phyloP scores from a whole-genome alignment of 2,113 vertebrate genomes.

The Rutilus rutilus region DNA sequence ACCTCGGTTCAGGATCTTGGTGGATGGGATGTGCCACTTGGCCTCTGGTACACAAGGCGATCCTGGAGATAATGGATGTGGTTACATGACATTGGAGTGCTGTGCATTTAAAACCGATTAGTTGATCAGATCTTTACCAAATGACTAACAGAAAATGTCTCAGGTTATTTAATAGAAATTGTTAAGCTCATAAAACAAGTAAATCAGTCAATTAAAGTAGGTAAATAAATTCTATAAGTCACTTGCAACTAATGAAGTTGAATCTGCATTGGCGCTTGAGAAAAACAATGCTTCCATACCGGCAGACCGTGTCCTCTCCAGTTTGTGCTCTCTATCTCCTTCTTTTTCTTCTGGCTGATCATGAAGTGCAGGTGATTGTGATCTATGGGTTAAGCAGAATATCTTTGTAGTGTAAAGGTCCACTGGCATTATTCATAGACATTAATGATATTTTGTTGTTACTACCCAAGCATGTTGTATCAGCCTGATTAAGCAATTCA shows the following conservation, averaged over 20 bases:
- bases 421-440: not conserved
- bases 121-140: not conserved
- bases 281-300: slow-evolving; percentile 61
- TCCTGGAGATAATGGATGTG: not conserved
- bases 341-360: slow-evolving; percentile 78
- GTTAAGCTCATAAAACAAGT: not conserved
- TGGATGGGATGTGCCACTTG: slow-evolving; percentile 82
- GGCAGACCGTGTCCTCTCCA: slow-evolving; percentile 77
- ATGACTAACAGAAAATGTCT: not conserved
- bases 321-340: slow-evolving; percentile 76
- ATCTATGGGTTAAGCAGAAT: slow-evolving; percentile 66
- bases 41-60: slow-evolving; percentile 73
- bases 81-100: not conserved
- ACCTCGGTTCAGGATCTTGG: slow-evolving; percentile 79
- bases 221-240: slow-evolving; percentile 2
- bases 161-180: not conserved
- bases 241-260: not conserved
- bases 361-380: slow-evolving; percentile 81
- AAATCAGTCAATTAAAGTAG: not conserved
- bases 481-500: not conserved
- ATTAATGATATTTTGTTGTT: not conserved
- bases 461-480: not conserved
- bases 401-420: not conserved
- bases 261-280: not conserved
- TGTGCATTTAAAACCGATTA: not conserved